Percentiles rank a stretch among this genome's conserved stretches.
Evolutionary conservation across 2,113 vertebrate species (phyloP).

Genomic region (Oncorhynchus keta): DNA sequence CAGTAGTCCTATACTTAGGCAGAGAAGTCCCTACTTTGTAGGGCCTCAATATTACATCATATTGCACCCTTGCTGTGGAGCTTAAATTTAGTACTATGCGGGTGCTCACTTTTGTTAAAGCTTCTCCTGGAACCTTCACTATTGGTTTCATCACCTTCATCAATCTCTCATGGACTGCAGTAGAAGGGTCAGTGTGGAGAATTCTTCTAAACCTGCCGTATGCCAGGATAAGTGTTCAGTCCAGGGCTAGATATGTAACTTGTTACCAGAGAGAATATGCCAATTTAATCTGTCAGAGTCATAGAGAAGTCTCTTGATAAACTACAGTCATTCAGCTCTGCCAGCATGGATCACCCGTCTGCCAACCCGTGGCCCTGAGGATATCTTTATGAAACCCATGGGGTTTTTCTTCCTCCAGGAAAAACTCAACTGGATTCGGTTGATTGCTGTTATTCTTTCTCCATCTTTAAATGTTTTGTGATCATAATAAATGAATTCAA

Average conservation of each 20-base stretch:
- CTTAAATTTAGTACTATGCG: neutral
- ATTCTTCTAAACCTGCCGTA: conserved; percentile 37
- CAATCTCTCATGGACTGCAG: conserved; percentile 51
- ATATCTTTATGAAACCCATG: conserved; percentile 50
- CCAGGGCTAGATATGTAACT: conserved; percentile 47
- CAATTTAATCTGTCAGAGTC: conserved; percentile 59
- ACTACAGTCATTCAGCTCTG: conserved; percentile 14
- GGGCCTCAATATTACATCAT: neutral
- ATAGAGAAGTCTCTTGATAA: conserved; percentile 44
- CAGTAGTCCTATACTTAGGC: neutral
- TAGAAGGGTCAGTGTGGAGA: conserved; percentile 54
- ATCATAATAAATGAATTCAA: conserved; percentile 28
- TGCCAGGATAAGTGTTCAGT: conserved; percentile 54
- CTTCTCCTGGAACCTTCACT: conserved; percentile 47
- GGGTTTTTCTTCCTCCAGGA: conserved; percentile 22
- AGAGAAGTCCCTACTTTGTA: neutral
- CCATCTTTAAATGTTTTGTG: conserved; percentile 38
- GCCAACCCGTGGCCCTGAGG: conserved; percentile 50
- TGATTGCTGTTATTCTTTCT: conserved; percentile 45
- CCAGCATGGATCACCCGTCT: conserved; percentile 19
- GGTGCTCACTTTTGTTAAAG: conserved; percentile 16
- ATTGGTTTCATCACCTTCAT: conserved; percentile 54
- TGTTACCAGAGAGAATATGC: conserved; percentile 49
- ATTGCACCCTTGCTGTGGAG: neutral
- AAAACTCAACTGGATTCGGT: conserved; percentile 20